Conservation (phyloP, 1,140 invertebrate species). For the Chymomyza costata region DNA sequence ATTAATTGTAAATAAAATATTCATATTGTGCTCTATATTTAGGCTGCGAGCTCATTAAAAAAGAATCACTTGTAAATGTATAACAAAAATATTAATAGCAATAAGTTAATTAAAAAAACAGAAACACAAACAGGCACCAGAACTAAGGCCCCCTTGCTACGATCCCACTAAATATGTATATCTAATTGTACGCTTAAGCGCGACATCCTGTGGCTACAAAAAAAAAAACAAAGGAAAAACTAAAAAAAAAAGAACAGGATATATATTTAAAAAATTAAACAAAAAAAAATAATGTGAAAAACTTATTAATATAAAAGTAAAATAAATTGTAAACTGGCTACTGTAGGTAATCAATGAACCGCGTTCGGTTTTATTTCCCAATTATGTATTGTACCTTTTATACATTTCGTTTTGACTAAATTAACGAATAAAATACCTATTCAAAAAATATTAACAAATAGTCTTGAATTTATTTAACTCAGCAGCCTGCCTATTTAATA, state of each 20-base stretch:
- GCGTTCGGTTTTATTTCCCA: conserved; percentile 30
- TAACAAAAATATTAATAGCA: conserved; percentile 3
- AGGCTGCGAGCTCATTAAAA: conserved; percentile 11
- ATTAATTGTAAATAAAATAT: conserved; percentile 42
- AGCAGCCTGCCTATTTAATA: too few species aligned
- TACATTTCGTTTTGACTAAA: conserved; percentile 44
- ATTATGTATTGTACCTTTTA: conserved; percentile 45
- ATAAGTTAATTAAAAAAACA: conserved; percentile 11
- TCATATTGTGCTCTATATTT: conserved; percentile 11
- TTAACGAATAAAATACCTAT: conserved; percentile 52
- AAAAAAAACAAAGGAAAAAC: conserved; percentile 10
- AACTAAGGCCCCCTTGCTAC: conserved; percentile 21
- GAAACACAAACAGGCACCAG: conserved; percentile 18
- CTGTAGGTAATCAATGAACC: too few species aligned
- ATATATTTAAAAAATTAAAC: conserved; percentile 6
- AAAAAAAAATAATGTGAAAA: conserved; percentile 34
- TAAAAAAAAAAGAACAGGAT: conserved; percentile 15
- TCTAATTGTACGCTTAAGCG: conserved; percentile 8
- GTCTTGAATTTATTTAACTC: too few species aligned
- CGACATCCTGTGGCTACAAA: too few species aligned
- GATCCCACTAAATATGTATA: conserved; percentile 9
- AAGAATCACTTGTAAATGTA: conserved; percentile 13
- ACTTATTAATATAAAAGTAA: conserved; percentile 6
- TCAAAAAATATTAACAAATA: too few species aligned
- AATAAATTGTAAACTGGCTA: too few species aligned